Base-by-base conservation (phyloP, 2,888 invertebrate species). In the Beris morrisii region DNA sequence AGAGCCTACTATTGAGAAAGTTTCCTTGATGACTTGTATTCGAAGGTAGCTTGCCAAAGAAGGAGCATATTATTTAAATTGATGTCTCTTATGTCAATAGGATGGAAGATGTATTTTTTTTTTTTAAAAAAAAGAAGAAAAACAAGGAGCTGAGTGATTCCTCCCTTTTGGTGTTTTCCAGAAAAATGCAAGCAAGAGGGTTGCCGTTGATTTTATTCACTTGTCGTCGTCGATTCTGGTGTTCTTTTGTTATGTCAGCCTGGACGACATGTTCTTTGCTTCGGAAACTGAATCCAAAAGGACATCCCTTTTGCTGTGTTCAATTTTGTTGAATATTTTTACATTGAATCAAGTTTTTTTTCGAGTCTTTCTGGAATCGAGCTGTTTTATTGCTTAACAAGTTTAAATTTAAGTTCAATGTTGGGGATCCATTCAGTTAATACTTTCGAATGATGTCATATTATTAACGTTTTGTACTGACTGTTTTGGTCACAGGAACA, bases 121-220 rank as follows among this genome's bases (percentile, higher is more conserved):
- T 32, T 32, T 13, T 12, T 30, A 5, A 15, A 56, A 44, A 43
- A 52, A 52, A 15, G 28, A 11, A 5, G 5, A 13, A 22, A 52
- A 44, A 59, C 31, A 43, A 53, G 38, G 44, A 48, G 45, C 32
- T 65, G 59, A 67, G 55, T 59, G 65, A 67, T 65, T 67, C 67
- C 67, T 64, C 67, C 67, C 53, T 64, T 67, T 67, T 54, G 53
- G 58, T 67, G 67, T 67, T 67, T 59, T 64, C 52, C 57, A 50
- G 45, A 58, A 64, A 67, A 64, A 64, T 63, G 55, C 54, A 59
- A 54, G 46, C 53, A 59, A 45, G 44, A 30, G 54, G 54, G 31
- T 52, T 52, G 50, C 50, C 58, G 44, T 50, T 46, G 54, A 61
- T 66, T 59, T 59, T 56, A 65, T 45, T 48, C 65, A 65, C 65